These are phyloP conservation scores for Tenebrio molitor DNA, from an alignment of 1,140 invertebrate species.

Conservation along the genomic window DNA sequence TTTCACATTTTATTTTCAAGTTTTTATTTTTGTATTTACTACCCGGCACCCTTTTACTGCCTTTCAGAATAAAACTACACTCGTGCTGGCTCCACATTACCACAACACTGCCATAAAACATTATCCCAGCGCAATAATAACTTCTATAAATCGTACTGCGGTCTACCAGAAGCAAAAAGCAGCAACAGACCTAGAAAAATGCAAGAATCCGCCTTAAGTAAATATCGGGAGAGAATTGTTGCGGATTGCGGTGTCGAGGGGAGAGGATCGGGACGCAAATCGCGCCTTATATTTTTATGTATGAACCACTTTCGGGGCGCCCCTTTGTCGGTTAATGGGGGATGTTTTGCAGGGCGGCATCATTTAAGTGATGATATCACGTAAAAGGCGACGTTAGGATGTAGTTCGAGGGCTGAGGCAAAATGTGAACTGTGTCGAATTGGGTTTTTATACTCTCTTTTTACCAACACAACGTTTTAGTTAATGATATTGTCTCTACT, in stretches of 20 bases:
- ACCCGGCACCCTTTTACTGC: too few species aligned
- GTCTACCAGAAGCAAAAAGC: too few species aligned
- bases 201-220: background rate
- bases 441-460: conserved; percentile 8
- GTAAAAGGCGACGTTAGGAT: conserved; percentile 22
- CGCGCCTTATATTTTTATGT: conserved; percentile 33
- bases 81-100: too few species aligned
- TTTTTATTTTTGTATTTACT: too few species aligned
- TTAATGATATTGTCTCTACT: conserved; percentile 6
- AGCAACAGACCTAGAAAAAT: background rate
- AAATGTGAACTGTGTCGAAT: conserved; percentile 27
- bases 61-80: too few species aligned
- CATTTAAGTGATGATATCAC: conserved; percentile 38
- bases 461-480: background rate
- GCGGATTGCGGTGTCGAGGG: background rate
- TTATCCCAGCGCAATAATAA: too few species aligned
- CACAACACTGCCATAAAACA: too few species aligned
- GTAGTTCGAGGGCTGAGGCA: background rate
- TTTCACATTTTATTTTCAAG: too few species aligned
- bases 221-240: background rate
- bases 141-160: too few species aligned
- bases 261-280: conserved; percentile 12
- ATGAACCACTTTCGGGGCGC: conserved; percentile 20
- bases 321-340: conserved; percentile 31
- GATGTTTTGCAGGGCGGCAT: conserved; percentile 10